A percentile compares a stretch with the other conserved stretches of the same genome.
These are phyloP conservation scores for Synanthedon andrenaeformis DNA, from an alignment of 2,888 invertebrate genomes.

Conservation along the genomic window DNA sequence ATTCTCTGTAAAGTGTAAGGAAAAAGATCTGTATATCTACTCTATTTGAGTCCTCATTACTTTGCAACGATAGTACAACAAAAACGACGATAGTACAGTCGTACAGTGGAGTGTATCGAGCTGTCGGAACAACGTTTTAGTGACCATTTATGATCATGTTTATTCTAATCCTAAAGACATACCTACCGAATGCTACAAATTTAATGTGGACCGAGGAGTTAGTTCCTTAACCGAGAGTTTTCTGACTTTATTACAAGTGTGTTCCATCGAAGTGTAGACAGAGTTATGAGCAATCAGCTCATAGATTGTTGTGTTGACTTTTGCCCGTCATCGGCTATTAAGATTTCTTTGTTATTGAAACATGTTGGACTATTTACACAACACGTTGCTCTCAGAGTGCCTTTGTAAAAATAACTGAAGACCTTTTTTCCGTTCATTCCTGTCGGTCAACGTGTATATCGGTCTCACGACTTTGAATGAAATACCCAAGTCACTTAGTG, in stretches of 20 bases:
- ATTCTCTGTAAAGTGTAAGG: slow-evolving; percentile 27
- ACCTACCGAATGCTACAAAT: slow-evolving; percentile 55
- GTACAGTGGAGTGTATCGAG: slow-evolving; percentile 46
- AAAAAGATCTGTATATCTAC: slow-evolving; percentile 34
- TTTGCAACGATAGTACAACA: slow-evolving; percentile 11
- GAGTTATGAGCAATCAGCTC: slow-evolving; percentile 63
- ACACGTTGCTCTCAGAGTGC: slow-evolving; percentile 55
- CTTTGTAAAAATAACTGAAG: slow-evolving; percentile 55
- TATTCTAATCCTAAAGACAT: slow-evolving; percentile 60
- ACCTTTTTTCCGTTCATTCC: slow-evolving; percentile 41
- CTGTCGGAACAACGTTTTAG: slow-evolving; percentile 57
- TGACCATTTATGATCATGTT: slow-evolving; percentile 60
- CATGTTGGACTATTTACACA: slow-evolving; percentile 70
- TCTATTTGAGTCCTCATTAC: slow-evolving; percentile 35
- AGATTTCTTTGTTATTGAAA: slow-evolving; percentile 69
- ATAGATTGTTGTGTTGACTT: slow-evolving; percentile 64
- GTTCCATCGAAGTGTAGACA: slow-evolving; percentile 20
- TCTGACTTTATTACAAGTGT: slow-evolving; percentile 32
- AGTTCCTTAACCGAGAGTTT: slow-evolving; percentile 29
- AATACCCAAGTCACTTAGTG: slow-evolving; percentile 61
- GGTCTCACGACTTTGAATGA: slow-evolving; percentile 63
- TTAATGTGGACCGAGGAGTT: slow-evolving; percentile 38
- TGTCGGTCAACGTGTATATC: slow-evolving; percentile 47
- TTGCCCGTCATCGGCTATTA: slow-evolving; percentile 69
- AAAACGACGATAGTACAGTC: slow-evolving; percentile 19